These are phyloP conservation scores for Stichopus horrens DNA, from an alignment of 53 echinoderm and acorn worm genomes.

Conservation along the genomic window DNA sequence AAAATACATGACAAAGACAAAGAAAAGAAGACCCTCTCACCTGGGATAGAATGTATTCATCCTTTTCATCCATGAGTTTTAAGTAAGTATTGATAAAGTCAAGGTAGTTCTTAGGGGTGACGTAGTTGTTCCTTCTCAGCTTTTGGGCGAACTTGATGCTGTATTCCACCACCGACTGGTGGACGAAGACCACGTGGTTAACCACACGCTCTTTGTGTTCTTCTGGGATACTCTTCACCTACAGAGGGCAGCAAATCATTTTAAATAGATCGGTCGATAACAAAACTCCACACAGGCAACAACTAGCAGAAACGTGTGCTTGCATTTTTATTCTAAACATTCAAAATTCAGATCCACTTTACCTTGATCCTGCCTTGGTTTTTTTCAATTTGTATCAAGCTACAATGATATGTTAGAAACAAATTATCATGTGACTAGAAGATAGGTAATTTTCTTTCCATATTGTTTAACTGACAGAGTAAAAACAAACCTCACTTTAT, in stretches of 20 bases:
- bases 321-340: no score
- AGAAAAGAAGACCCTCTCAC: constrained; percentile 33
- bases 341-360: no score
- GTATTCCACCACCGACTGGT: constrained; percentile 90
- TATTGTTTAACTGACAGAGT: no score
- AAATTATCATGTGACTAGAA: no score
- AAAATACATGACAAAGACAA: no score
- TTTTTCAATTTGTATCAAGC: no score
- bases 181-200: constrained; percentile 91
- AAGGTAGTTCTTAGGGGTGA: constrained; percentile 96
- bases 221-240: constrained; percentile 97
- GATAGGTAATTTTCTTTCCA: no score
- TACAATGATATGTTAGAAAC: no score
- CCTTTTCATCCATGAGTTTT: constrained; percentile 88
- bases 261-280: not conserved
- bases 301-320: no score
- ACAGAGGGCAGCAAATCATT: not conserved
- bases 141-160: constrained; percentile 90
- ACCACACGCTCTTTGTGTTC: constrained; percentile 74
- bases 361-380: no score
- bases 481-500: no score
- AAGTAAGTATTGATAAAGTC: constrained; percentile 98
- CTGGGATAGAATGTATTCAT: constrained; percentile 94
- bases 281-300: no score
- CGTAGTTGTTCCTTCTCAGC: constrained; percentile 90